Conservation (phyloP, 2,113 vertebrate genomes). For the Trematomus loennbergii region DNA sequence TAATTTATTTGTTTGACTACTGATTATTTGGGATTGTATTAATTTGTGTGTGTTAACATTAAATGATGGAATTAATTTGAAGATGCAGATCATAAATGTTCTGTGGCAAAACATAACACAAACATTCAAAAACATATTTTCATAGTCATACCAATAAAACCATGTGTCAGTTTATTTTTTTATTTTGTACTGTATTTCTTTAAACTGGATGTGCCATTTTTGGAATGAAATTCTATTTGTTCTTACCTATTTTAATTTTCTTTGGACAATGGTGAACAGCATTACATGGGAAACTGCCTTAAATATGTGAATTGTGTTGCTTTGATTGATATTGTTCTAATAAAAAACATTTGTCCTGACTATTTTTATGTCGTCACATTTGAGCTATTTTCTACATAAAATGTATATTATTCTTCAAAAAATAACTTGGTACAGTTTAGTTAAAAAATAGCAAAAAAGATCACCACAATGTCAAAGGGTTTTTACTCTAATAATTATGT, state of each 20-base stretch:
- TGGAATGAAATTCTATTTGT: slow-evolving; percentile 36
- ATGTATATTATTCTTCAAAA: not conserved
- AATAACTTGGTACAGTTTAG: not conserved
- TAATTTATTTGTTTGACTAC: slow-evolving; percentile 89
- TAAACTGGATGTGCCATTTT: slow-evolving; percentile 33
- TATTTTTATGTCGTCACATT: not conserved
- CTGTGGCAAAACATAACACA: not conserved
- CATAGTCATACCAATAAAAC: not conserved
- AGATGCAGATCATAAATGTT: slow-evolving; percentile 30
- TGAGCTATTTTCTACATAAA: not conserved
- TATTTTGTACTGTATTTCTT: not conserved
- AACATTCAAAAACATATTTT: not conserved
- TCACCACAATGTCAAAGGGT: not conserved
- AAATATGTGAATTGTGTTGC: slow-evolving; percentile 49
- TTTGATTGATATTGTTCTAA: slow-evolving; percentile 46
- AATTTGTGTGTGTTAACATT: slow-evolving; percentile 32
- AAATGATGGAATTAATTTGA: slow-evolving; percentile 27
- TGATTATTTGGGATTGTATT: slow-evolving; percentile 81
- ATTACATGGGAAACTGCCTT: slow-evolving; percentile 67
- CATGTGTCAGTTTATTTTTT: not conserved
- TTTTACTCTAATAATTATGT: no score
- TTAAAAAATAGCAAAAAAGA: not conserved
- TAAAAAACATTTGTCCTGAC: slow-evolving; percentile 47
- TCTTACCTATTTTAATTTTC: slow-evolving; percentile 42
- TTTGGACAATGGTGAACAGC: slow-evolving; percentile 86